Evolutionary conservation across 2,113 vertebrate species (phyloP).

Genomic region (Gymnogyps californianus): DNA sequence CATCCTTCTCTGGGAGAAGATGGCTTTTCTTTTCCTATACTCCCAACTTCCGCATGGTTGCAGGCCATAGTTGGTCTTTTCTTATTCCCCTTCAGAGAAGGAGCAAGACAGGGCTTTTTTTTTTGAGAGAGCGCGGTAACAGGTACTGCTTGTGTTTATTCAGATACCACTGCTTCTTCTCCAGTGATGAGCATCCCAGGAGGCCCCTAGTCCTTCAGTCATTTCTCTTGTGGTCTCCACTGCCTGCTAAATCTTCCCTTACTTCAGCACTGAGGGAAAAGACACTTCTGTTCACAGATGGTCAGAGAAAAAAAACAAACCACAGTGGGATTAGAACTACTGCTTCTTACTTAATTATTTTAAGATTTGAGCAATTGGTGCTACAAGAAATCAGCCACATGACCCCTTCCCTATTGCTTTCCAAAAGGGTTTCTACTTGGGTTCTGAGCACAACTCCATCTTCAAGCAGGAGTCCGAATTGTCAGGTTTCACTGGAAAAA

Average conservation of each 20-base stretch:
- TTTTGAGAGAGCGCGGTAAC: not conserved
- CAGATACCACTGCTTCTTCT: not conserved
- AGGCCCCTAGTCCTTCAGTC: not conserved
- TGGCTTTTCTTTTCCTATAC: not conserved
- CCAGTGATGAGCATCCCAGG: not conserved
- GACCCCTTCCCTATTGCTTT: not conserved
- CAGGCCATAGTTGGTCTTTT: not conserved
- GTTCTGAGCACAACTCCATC: not conserved
- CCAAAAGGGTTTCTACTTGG: not conserved
- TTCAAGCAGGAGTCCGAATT: not conserved
- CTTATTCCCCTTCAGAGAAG: not conserved
- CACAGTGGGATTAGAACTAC: not conserved
- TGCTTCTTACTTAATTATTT: slow-evolving; percentile 29
- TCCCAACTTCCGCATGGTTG: not conserved
- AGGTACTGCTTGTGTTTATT: not conserved
- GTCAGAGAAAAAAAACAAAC: not conserved
- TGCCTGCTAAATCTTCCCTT: not conserved
- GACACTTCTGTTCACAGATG: not conserved
- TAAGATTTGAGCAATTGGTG: slow-evolving; percentile 17
- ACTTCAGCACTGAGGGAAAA: not conserved
- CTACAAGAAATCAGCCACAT: not conserved
- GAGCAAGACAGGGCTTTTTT: not conserved
- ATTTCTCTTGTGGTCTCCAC: not conserved
- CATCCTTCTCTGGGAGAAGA: not conserved
- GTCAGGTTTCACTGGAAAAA: not conserved